Evolutionary conservation across 2,888 invertebrate genomes (phyloP).

Genomic region (Andricus quercusramuli): DNA sequence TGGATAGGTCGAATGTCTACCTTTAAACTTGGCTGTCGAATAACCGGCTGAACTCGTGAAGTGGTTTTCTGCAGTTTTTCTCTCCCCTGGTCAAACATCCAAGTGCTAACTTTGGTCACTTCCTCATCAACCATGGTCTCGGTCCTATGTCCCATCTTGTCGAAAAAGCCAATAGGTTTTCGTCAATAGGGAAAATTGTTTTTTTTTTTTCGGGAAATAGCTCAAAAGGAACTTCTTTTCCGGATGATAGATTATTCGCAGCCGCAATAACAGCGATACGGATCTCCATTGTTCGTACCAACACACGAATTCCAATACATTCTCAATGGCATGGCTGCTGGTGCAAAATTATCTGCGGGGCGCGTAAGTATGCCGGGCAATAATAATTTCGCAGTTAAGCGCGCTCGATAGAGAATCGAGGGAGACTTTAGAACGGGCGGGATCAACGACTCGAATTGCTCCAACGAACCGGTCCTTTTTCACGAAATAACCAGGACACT

Average conservation of each 20-base stretch:
- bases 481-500: slow-evolving; percentile 61
- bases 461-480: slow-evolving; percentile 54
- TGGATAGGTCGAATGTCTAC: no score
- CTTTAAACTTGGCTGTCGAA: no score
- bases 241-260: slow-evolving; percentile 10
- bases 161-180: no score
- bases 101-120: no score
- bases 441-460: slow-evolving; percentile 54
- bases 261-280: slow-evolving; percentile 22
- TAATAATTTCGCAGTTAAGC: slow-evolving; percentile 56
- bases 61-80: no score
- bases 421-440: slow-evolving; percentile 44
- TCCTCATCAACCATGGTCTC: no score
- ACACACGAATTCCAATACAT: slow-evolving; percentile 28
- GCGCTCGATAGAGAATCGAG: slow-evolving; percentile 54
- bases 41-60: no score
- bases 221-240: slow-evolving; percentile 1
- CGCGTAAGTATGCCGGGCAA: slow-evolving; percentile 43
- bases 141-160: no score
- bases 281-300: slow-evolving; percentile 25
- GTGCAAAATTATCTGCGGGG: slow-evolving; percentile 34
- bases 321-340: slow-evolving; percentile 16
- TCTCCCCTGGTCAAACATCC: no score
- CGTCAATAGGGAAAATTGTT: background rate
- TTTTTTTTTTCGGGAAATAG: slow-evolving; percentile 38